Percentiles rank a stretch among this genome's conserved stretches.
Evolutionary conservation across 2,888 invertebrate species (phyloP).

Genomic region (Ceramica pisi): DNA sequence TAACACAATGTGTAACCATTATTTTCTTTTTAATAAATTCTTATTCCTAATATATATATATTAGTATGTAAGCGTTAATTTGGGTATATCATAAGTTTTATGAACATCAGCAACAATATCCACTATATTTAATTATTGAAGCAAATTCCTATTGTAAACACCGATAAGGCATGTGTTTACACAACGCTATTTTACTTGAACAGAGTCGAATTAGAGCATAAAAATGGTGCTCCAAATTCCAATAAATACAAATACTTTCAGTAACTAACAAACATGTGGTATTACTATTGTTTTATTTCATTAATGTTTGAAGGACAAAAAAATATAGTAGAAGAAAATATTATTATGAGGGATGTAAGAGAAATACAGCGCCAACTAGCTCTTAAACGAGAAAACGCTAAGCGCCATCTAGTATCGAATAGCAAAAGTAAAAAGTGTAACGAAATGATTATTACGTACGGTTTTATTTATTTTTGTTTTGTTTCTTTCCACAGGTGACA

Average conservation of each 20-base stretch:
- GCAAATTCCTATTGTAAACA: background rate
- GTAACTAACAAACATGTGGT: background rate
- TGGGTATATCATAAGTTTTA: too few relatives aligned
- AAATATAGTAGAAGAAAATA: background rate
- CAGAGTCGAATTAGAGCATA: constrained; percentile 31
- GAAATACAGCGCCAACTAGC: background rate
- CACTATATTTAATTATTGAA: background rate
- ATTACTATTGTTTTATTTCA: background rate
- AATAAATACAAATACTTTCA: background rate
- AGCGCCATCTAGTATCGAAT: constrained; percentile 74
- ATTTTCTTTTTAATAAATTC: too few relatives aligned
- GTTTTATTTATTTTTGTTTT: background rate
- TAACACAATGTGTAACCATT: too few relatives aligned
- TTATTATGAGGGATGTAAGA: too few relatives aligned
- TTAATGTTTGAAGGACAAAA: background rate
- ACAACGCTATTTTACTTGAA: constrained; percentile 24
- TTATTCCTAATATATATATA: too few relatives aligned
- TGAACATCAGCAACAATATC: background rate
- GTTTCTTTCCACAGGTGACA: constrained; percentile 79
- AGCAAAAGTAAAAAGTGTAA: constrained; percentile 37
- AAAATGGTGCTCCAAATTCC: constrained; percentile 14
- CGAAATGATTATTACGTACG: background rate
- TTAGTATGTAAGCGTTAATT: too few relatives aligned
- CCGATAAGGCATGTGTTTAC: constrained; percentile 16
- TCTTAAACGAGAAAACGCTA: background rate